Percentiles rank a stretch among this genome's conserved stretches.
Conservation (phyloP, 2,113 vertebrate genomes). For the Syrrhaptes paradoxus region DNA sequence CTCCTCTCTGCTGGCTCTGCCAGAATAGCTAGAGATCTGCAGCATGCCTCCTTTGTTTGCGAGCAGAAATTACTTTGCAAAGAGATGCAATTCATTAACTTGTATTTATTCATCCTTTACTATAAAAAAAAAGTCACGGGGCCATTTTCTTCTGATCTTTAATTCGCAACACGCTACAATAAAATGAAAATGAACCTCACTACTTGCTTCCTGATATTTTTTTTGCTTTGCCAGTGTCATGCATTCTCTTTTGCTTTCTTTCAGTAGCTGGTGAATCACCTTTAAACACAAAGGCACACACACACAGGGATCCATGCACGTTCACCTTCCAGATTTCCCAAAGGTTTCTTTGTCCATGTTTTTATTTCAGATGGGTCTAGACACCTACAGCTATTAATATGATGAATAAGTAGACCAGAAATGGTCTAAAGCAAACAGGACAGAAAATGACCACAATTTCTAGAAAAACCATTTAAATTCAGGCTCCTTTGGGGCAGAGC, state of each 20-base stretch:
- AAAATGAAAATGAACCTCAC: not conserved
- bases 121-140: fast-evolving
- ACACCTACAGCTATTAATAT: not conserved
- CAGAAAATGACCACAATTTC: not conserved
- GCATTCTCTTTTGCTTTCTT: too few relatives aligned
- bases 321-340: not conserved
- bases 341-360: not conserved
- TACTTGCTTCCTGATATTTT: not conserved
- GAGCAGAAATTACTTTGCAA: not conserved
- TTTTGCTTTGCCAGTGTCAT: fast-evolving
- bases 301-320: fast-evolving
- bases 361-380: not conserved
- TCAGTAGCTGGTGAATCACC: not conserved
- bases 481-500: not conserved
- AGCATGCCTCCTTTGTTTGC: fast-evolving
- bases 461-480: not conserved
- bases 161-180: not conserved
- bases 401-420: not conserved
- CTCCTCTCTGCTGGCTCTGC: not conserved
- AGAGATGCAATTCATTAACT: not conserved
- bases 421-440: not conserved
- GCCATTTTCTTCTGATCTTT: not conserved
- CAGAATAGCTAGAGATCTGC: not conserved
- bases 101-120: not conserved
- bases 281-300: not conserved